These are phyloP conservation scores for Doris montereyensis DNA, from an alignment of 2,888 invertebrate species.

Conservation along the genomic window DNA sequence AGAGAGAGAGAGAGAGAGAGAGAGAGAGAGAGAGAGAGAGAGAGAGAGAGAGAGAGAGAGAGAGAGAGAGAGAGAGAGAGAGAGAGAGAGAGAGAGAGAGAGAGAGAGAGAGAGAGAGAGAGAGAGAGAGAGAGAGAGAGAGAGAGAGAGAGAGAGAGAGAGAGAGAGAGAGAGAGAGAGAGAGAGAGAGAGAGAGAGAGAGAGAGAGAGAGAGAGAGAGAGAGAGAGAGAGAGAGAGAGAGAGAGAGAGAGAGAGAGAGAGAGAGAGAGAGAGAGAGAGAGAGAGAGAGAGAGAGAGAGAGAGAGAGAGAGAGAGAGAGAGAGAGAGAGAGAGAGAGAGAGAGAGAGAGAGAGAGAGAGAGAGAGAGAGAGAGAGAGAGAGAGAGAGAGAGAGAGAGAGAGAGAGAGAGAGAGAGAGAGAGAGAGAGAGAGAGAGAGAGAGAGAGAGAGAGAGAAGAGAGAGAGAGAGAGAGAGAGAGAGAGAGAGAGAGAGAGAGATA, in stretches of 20 bases:
- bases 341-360: neutral
- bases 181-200: no score
- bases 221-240: no score
- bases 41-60: no score
- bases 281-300: neutral
- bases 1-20: no score
- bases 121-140: no score
- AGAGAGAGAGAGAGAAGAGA: neutral
- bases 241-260: neutral
- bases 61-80: no score
- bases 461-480: neutral
- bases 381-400: neutral
- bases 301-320: neutral
- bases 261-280: neutral
- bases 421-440: neutral
- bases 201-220: no score
- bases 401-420: neutral
- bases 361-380: neutral
- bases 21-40: no score
- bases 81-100: no score
- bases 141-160: no score
- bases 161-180: no score
- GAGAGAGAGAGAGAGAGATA: neutral
- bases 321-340: neutral
- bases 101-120: no score